Evolutionary conservation across 2,113 vertebrate genomes (phyloP).

Genomic region (Heterotilapia buettikoferi): DNA sequence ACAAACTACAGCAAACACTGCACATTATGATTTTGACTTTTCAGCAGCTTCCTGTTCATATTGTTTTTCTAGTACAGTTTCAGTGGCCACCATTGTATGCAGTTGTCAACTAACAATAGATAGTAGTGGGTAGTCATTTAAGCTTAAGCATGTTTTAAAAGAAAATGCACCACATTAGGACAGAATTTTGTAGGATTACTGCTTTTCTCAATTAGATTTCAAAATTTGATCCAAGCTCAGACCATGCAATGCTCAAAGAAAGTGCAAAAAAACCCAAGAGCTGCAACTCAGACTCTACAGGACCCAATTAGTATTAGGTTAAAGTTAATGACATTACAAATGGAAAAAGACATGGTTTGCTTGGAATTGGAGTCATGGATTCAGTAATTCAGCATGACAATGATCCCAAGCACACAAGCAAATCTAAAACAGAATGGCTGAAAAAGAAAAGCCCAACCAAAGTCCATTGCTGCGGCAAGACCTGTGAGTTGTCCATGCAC

Average conservation of each 20-base stretch:
- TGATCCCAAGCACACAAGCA: background rate
- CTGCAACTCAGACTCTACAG: background rate
- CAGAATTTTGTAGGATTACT: background rate
- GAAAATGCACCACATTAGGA: background rate
- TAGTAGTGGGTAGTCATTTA: background rate
- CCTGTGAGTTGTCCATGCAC: background rate
- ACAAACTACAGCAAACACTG: slow-evolving; percentile 44
- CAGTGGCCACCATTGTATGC: background rate
- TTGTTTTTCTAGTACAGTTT: background rate
- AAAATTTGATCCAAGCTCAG: background rate
- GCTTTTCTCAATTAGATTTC: background rate
- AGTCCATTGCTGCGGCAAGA: background rate
- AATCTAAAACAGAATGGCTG: background rate
- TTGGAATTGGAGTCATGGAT: background rate
- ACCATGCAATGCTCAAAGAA: background rate
- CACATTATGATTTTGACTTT: slow-evolving; percentile 11
- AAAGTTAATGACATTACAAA: background rate
- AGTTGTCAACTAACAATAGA: background rate
- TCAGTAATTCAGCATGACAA: background rate
- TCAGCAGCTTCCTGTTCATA: background rate
- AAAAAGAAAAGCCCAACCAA: background rate
- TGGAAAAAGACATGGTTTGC: background rate
- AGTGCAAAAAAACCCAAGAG: background rate
- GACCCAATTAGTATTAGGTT: background rate
- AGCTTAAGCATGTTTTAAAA: background rate